phyloP scores from a whole-genome alignment of 53 echinoderm and acorn worm species.

The Hippasteria phrygiana region DNA sequence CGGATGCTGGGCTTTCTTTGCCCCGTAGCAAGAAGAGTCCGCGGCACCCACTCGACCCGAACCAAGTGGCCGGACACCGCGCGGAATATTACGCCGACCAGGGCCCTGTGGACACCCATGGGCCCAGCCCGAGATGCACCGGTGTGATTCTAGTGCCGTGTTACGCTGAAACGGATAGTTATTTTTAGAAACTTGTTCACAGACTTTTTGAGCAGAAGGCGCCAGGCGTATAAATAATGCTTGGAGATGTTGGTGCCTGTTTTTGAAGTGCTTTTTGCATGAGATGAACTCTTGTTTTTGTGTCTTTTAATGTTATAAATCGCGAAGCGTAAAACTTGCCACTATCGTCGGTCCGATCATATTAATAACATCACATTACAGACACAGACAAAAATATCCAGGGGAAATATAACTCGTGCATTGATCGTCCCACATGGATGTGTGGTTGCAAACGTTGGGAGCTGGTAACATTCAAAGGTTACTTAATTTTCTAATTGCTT shows the following conservation, averaged over 20 bases:
- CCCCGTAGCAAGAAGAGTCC: background rate
- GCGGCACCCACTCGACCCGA: constrained; percentile 46
- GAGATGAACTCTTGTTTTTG: too few relatives aligned
- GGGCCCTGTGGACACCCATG: constrained; percentile 10
- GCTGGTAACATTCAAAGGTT: too few relatives aligned
- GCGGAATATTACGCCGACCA: constrained; percentile 12
- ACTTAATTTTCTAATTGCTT: too few relatives aligned
- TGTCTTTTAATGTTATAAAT: too few relatives aligned
- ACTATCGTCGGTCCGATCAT: too few relatives aligned
- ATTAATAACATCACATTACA: too few relatives aligned
- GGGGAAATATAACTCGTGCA: too few relatives aligned
- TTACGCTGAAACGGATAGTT: background rate
- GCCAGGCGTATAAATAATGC: background rate
- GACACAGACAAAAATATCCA: too few relatives aligned
- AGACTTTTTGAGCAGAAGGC: background rate
- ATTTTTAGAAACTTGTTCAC: constrained; percentile 2
- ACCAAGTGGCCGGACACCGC: constrained; percentile 37
- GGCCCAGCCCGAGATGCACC: background rate
- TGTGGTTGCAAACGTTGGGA: too few relatives aligned
- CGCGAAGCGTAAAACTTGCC: too few relatives aligned
- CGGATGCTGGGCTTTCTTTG: background rate
- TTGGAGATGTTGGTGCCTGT: background rate
- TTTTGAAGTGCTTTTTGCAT: background rate
- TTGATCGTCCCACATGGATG: too few relatives aligned
- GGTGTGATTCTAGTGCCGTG: constrained; percentile 11